Conservation (phyloP, 2,113 vertebrate species). For the Charadrius vociferus region DNA sequence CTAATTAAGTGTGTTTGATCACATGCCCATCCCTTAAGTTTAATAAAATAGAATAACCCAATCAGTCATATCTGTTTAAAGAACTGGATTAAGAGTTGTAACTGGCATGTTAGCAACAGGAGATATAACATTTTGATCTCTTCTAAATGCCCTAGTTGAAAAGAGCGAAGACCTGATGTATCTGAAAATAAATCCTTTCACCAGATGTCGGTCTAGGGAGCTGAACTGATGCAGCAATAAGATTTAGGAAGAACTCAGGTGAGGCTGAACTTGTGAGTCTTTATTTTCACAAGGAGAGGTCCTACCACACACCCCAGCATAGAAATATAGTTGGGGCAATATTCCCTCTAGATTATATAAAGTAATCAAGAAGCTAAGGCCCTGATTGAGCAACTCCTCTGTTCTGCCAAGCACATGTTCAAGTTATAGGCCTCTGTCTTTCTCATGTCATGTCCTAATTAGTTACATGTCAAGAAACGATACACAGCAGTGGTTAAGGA, state of each 20-base stretch:
- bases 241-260: not conserved
- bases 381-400: not conserved
- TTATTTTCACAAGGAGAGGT: not conserved
- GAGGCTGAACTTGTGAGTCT: not conserved
- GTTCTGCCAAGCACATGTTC: not conserved
- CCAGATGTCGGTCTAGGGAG: not conserved
- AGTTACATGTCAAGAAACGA: slow-evolving; percentile 16
- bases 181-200: not conserved
- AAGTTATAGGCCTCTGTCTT: not conserved
- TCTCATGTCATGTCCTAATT: not conserved
- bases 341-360: not conserved
- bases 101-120: not conserved
- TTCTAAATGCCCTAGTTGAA: not conserved
- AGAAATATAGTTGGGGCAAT: not conserved
- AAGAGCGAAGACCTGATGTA: not conserved
- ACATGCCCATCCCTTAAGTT: not conserved
- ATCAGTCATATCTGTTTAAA: not conserved
- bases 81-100: not conserved
- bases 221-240: not conserved
- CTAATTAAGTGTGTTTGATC: not conserved
- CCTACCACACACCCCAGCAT: not conserved
- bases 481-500: not conserved
- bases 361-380: not conserved
- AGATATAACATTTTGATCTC: not conserved
- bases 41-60: not conserved